Conservation (phyloP, 2,888 invertebrate species). For the Mythimna ferrago region DNA sequence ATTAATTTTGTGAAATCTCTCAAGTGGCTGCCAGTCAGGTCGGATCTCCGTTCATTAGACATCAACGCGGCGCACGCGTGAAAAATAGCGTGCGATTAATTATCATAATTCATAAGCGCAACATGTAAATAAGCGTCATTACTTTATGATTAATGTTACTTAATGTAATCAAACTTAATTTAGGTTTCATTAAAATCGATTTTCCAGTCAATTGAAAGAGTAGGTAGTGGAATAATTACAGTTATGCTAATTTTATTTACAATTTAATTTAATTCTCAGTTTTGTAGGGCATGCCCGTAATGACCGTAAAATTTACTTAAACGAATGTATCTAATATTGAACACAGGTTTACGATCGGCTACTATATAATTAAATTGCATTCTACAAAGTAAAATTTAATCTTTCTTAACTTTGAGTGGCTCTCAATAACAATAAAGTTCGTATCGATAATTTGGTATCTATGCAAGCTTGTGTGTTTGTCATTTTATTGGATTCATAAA, state of each 20-base stretch:
- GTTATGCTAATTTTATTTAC: conserved; percentile 52
- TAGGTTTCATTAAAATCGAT: conserved; percentile 34
- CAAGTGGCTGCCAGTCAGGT: neutral
- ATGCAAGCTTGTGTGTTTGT: conserved; percentile 34
- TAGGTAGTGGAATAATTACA: conserved; percentile 44
- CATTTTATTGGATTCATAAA: conserved; percentile 56
- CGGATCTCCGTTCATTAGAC: conserved; percentile 62
- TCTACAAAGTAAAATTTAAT: conserved; percentile 45
- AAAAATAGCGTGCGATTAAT: conserved; percentile 31
- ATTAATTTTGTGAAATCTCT: neutral
- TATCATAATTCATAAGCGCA: conserved; percentile 13
- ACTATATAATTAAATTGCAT: conserved; percentile 54
- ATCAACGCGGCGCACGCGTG: conserved; percentile 65
- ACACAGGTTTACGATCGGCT: conserved; percentile 45
- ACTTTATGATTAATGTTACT: conserved; percentile 18
- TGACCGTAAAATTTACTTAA: conserved; percentile 44
- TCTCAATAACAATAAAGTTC: conserved; percentile 55
- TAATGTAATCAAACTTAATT: conserved; percentile 26
- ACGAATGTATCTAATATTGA: conserved; percentile 39
- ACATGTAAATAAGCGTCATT: conserved; percentile 23
- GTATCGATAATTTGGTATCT: conserved; percentile 27
- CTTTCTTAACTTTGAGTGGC: conserved; percentile 46
- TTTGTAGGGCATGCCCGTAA: conserved; percentile 46
- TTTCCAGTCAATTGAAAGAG: conserved; percentile 40
- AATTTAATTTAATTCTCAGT: conserved; percentile 49